These are phyloP conservation scores for Dreissena polymorpha DNA, from an alignment of 1,140 invertebrate species.

Conservation along the genomic window DNA sequence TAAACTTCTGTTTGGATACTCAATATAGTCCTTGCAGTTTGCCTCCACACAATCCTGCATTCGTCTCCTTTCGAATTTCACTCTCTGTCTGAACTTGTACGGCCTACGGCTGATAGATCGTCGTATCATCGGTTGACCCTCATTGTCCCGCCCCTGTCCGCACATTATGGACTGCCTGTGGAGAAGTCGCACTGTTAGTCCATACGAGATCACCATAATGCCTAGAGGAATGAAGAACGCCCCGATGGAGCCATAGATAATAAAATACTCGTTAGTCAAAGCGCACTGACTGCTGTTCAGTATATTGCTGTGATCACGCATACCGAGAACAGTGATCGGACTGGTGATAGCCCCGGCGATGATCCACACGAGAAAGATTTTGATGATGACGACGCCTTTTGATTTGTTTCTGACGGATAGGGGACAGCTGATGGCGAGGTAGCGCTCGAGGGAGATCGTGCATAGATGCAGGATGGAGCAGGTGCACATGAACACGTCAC, in stretches of 20 bases:
- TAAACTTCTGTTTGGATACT: slow-evolving; percentile 18
- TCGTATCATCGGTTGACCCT: slow-evolving; percentile 71
- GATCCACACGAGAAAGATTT: slow-evolving; percentile 95
- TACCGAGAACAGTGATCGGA: slow-evolving; percentile 92
- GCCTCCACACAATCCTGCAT: slow-evolving; percentile 48
- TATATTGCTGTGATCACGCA: slow-evolving; percentile 81
- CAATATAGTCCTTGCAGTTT: slow-evolving; percentile 15
- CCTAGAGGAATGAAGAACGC: slow-evolving; percentile 97
- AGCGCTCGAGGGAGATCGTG: slow-evolving; percentile 81
- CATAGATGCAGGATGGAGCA: slow-evolving; percentile 89
- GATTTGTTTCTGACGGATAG: slow-evolving; percentile 88
- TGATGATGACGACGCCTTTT: slow-evolving; percentile 89
- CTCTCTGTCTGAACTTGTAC: slow-evolving; percentile 51
- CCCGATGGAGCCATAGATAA: slow-evolving; percentile 94
- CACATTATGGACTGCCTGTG: slow-evolving; percentile 71
- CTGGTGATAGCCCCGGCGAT: slow-evolving; percentile 93
- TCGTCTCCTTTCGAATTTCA: slow-evolving; percentile 58
- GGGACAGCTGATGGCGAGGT: slow-evolving; percentile 94
- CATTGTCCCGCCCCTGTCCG: slow-evolving; percentile 56
- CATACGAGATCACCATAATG: slow-evolving; percentile 96
- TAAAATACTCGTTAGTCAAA: slow-evolving; percentile 83
- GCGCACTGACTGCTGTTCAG: slow-evolving; percentile 85
- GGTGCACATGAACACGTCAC: slow-evolving; percentile 95
- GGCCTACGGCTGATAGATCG: slow-evolving; percentile 65
- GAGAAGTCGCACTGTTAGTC: slow-evolving; percentile 88